phyloP scores from a whole-genome alignment of 1,140 invertebrate species.

The Drosophila burlai region DNA sequence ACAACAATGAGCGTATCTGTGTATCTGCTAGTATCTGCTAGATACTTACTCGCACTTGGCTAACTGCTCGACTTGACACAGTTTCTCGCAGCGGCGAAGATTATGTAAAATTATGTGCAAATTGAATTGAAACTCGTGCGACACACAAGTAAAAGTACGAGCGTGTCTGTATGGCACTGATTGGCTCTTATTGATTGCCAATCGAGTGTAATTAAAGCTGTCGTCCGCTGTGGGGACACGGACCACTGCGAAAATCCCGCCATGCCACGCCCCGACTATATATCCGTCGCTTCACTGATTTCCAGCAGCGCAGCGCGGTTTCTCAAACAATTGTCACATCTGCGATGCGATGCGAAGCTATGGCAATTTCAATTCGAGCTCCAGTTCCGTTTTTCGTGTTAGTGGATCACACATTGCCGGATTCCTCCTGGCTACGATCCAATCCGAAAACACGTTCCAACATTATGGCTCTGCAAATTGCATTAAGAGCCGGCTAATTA shows the following conservation, averaged over 20 bases:
- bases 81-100: constrained; percentile 40
- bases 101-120: constrained; percentile 56
- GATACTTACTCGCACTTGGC: constrained; percentile 33
- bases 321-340: constrained; percentile 61
- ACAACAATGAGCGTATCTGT: constrained; percentile 58
- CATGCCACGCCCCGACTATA: constrained; percentile 31
- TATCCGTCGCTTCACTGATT: constrained; percentile 48
- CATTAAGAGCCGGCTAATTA: constrained; percentile 63
- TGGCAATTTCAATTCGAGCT: constrained; percentile 26
- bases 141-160: constrained; percentile 59
- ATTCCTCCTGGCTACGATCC: constrained; percentile 3
- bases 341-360: constrained; percentile 9
- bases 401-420: constrained; percentile 44
- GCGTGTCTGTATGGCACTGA: constrained; percentile 48
- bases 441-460: constrained; percentile 49
- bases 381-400: constrained; percentile 32
- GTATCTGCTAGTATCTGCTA: constrained; percentile 37
- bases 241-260: constrained; percentile 59
- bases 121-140: constrained; percentile 47
- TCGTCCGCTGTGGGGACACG: constrained; percentile 57
- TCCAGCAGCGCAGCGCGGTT: constrained; percentile 19
- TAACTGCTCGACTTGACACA: constrained; percentile 36
- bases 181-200: constrained; percentile 80
- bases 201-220: constrained; percentile 74
- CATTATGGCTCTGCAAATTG: constrained; percentile 65